Base-by-base conservation (phyloP, 2,113 vertebrate genomes). In the Dinomys branickii region DNA sequence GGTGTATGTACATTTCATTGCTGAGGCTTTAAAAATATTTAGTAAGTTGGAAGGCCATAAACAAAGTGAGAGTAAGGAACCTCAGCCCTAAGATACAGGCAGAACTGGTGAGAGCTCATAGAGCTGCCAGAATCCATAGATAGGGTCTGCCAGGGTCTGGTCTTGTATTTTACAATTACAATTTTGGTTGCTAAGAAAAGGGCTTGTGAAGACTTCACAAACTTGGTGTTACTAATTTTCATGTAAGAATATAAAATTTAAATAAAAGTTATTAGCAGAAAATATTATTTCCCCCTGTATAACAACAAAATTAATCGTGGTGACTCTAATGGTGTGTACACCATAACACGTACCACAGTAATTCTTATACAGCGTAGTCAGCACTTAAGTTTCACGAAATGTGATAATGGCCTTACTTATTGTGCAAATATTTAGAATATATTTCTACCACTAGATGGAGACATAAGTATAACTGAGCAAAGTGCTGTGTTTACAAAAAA, bases 391-490 rank as follows among this genome's bases (percentile, higher is more conserved):
- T 75, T 87, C 44, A 38, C 30, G 22, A 28, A 38, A n/a, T 38
- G 6, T 19, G 19, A 47, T n/a, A 14, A 10, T 47, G 30, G 11
- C 75, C 63, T 47, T 38, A 26, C 35, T 81, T 38, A 65, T 3
- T 54, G 5, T 30, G 52, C 50, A 82, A 87, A 61, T 38, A 67
- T 20, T 78, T 83, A 84, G 44, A 92, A 82, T 88, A 33, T 38
- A 73, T 94, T 89, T 67, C 81, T 38, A 86, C 92, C 94, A 94
- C 92, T 92, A 96, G 94, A 69, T 93, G 84, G 95, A 89, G 90
- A 84, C 17, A 89, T 44, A 95, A 63, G 8, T 65, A 61, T 81
- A 92, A 73, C 5, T 54, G 52, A 75, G 33, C 50, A 10, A 11
- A n/a, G n/a, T n/a, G n/a, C 54, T 33, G 38, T 85, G 30, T 65